A percentile compares a stretch with the other conserved stretches of the same genome.
These are phyloP conservation scores for Paradisaea rubra DNA, from an alignment of 2,113 vertebrate genomes.

Conservation along the genomic window DNA sequence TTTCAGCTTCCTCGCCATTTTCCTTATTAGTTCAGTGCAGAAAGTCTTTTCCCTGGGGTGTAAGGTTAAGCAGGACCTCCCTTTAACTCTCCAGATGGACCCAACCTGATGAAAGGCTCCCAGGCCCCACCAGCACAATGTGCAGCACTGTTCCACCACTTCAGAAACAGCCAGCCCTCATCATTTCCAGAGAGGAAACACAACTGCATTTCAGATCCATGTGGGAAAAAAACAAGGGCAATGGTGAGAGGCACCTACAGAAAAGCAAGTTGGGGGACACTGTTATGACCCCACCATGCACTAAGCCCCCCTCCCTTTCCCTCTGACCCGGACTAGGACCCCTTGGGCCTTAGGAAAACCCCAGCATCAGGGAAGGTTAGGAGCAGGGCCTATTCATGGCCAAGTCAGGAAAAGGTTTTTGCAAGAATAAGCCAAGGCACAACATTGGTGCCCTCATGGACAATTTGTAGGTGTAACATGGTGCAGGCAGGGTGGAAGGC, in stretches of 20 bases:
- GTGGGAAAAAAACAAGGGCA: not conserved
- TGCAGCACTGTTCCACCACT: not conserved
- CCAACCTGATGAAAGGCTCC: not conserved
- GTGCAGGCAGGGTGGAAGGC: not conserved
- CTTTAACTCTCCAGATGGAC: not conserved
- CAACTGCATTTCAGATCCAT: not conserved
- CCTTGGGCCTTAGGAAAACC: not conserved
- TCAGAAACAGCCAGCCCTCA: not conserved
- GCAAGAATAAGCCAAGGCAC: not conserved
- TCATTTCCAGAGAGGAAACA: not conserved
- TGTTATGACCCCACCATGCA: not conserved
- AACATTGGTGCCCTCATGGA: rapidly evolving
- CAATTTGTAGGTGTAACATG: not conserved
- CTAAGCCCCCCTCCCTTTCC: rapidly evolving
- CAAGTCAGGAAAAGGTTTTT: not conserved
- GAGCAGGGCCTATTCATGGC: rapidly evolving
- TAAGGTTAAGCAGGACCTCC: not conserved
- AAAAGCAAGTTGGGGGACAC: not conserved
- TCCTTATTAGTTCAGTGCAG: not conserved
- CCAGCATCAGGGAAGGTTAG: not conserved
- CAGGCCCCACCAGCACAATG: not conserved
- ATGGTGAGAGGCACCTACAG: not conserved
- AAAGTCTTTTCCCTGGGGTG: not conserved
- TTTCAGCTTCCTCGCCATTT: not conserved
- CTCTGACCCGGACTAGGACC: not conserved